phyloP scores from a whole-genome alignment of 2,113 vertebrate genomes.

The Aramus guarauna region DNA sequence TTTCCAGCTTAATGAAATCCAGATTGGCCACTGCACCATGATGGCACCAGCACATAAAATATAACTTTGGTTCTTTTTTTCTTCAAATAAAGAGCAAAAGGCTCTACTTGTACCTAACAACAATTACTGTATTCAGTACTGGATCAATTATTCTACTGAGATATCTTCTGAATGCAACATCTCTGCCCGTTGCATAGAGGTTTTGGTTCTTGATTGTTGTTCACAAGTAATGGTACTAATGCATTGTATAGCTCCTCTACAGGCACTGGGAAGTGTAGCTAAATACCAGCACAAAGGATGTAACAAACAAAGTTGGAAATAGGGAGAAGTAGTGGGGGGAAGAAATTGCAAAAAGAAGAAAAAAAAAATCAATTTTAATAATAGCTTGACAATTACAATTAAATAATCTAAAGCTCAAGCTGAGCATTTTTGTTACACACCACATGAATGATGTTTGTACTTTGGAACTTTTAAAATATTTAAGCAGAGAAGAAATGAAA shows the following conservation, averaged over 20 bases:
- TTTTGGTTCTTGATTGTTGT: background rate
- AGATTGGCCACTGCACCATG: background rate
- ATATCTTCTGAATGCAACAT: background rate
- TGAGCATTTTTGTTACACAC: conserved; percentile 53
- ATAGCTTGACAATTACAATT: conserved; percentile 63
- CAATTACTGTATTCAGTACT: background rate
- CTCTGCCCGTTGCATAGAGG: background rate
- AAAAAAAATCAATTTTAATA: conserved; percentile 45
- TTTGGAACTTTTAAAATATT: conserved; percentile 78
- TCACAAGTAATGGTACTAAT: background rate
- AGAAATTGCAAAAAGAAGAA: conserved; percentile 11
- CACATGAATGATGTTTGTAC: conserved; percentile 73
- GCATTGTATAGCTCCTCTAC: background rate
- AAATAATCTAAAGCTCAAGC: conserved; percentile 66
- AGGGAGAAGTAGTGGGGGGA: background rate
- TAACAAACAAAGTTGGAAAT: background rate
- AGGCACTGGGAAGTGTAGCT: background rate
- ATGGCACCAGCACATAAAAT: background rate
- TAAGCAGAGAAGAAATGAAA: conserved; percentile 76
- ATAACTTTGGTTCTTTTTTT: background rate
- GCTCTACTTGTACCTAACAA: background rate
- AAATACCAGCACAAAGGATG: background rate
- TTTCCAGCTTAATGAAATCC: background rate
- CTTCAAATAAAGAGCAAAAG: background rate
- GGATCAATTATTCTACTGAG: background rate